Evolutionary conservation across 1,140 invertebrate species (phyloP).

Genomic region (Lethrus apterus): DNA sequence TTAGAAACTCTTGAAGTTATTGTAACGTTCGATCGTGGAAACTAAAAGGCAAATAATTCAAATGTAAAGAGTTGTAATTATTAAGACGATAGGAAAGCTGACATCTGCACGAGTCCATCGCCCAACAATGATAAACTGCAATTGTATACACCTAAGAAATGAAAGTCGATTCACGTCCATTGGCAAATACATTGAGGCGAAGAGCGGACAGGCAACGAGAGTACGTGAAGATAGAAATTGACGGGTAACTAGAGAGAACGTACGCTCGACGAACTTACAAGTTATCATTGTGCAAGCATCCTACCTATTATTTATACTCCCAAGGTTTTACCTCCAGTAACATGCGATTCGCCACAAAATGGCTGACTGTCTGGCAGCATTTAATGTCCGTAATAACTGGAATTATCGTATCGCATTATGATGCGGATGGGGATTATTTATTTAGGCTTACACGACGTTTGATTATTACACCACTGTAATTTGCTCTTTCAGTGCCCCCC

Average conservation of each 20-base stretch:
- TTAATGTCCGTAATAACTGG: constrained; percentile 33
- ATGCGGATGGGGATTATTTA: constrained; percentile 33
- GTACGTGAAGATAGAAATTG: constrained; percentile 11
- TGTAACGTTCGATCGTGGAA: too few relatives aligned
- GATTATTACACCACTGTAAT: constrained; percentile 28
- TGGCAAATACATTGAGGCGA: too few relatives aligned
- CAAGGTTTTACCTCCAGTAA: constrained; percentile 26
- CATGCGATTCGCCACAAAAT: constrained; percentile 36
- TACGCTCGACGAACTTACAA: constrained; percentile 19
- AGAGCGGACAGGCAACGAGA: too few relatives aligned
- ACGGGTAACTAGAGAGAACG: constrained; percentile 6
- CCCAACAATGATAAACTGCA: too few relatives aligned
- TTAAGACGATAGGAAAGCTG: too few relatives aligned
- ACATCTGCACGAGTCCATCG: too few relatives aligned
- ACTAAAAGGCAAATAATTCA: too few relatives aligned
- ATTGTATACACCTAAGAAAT: too few relatives aligned
- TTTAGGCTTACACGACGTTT: constrained; percentile 31
- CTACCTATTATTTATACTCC: constrained; percentile 32
- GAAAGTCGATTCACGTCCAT: too few relatives aligned
- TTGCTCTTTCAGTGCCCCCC: too few relatives aligned
- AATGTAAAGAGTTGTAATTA: too few relatives aligned
- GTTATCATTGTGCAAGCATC: constrained; percentile 32
- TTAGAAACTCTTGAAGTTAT: too few relatives aligned
- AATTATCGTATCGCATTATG: constrained; percentile 38
- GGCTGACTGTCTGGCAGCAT: constrained; percentile 31